Base-by-base conservation (phyloP, 2,797 vertebrate genomes). In the Manis pentadactyla region DNA sequence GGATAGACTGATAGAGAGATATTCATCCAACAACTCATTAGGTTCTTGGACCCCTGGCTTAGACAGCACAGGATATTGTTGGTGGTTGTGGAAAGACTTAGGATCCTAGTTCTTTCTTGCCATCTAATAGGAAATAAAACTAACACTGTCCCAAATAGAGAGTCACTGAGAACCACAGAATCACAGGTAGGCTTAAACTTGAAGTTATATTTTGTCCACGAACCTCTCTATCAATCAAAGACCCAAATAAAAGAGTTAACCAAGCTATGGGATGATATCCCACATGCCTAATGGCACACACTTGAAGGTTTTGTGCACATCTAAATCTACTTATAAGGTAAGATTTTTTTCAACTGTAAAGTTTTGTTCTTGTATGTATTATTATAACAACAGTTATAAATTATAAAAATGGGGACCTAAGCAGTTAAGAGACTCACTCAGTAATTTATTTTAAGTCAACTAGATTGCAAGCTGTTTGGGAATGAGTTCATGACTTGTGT, bases 381-480 rank as follows among this genome's bases (percentile, higher is more conserved):
- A 84, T 84, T 92, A 57, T 34, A 93, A 94, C 23, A 71, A 91
- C 2, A 53, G 53, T 90, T 90, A 14, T 85, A 94, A 69, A 59
- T 63, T 81, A 82, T 68, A 81, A 89, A 97, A 95, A 92, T 59
- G 55, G 83, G 92, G 96, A 69, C n/a, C 15, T 92, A 95, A 95
- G 79, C 81, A 74, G 77, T 94, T 79, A 95, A 93, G 42, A 90
- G 86, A 87, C 61, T 94, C 86, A 84, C 63, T 39, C 57, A 94
- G 25, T 61, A 68, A 97, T 97, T 95, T 95, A 92, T 91, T 85
- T 97, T 73, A 77, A 93, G 39, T 89, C 88, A 84, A 88, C n/a
- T 42, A 74, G 64, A 94, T 84, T 74, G 25, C 29, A 71, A 86
- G 63, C 49, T 82, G 42, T 61, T 87, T 94, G 55, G 83, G 59